Conservation (phyloP, 1,140 invertebrate genomes). For the Drosophila nebulosa region DNA sequence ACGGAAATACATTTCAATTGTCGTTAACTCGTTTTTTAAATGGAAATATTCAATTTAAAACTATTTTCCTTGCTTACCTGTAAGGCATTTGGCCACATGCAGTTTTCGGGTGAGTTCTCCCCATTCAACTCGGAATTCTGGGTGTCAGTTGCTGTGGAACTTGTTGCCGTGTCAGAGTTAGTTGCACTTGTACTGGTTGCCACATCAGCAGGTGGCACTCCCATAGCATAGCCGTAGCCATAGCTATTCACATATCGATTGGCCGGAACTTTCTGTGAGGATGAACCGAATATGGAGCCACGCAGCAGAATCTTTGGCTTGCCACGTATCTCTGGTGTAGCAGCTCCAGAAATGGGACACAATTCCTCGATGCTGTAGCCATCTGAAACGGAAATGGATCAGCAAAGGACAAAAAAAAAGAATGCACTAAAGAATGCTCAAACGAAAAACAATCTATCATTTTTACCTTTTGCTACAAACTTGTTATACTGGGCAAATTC, state of each 20-base stretch:
- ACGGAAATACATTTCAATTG: neutral
- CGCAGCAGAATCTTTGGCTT: slow-evolving; percentile 68
- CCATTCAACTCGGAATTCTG: slow-evolving; percentile 17
- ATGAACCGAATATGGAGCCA: slow-evolving; percentile 68
- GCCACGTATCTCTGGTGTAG: slow-evolving; percentile 45
- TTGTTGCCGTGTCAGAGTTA: slow-evolving; percentile 18
- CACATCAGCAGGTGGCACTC: slow-evolving; percentile 10
- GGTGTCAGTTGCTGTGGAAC: slow-evolving; percentile 2
- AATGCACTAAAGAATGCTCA: neutral
- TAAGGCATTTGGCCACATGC: slow-evolving; percentile 80
- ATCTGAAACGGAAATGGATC: slow-evolving; percentile 44
- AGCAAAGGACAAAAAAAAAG: neutral
- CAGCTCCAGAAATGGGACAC: slow-evolving; percentile 50
- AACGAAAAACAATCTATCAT: neutral
- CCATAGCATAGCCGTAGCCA: slow-evolving; percentile 20
- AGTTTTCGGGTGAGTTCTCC: slow-evolving; percentile 60
- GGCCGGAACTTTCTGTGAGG: slow-evolving; percentile 46
- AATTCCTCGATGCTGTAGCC: slow-evolving; percentile 74
- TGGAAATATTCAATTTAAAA: neutral
- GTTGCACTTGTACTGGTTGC: slow-evolving; percentile 13
- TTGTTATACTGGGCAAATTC: slow-evolving; percentile 85
- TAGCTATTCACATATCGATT: slow-evolving; percentile 53
- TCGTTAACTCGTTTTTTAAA: neutral
- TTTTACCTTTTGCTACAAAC: slow-evolving; percentile 73
- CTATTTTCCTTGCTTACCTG: slow-evolving; percentile 51